Evolutionary conservation across 2,113 vertebrate species (phyloP), one percentile per base, ranked within the genome.

Genomic region (Xiphorhynchus elegans): DNA sequence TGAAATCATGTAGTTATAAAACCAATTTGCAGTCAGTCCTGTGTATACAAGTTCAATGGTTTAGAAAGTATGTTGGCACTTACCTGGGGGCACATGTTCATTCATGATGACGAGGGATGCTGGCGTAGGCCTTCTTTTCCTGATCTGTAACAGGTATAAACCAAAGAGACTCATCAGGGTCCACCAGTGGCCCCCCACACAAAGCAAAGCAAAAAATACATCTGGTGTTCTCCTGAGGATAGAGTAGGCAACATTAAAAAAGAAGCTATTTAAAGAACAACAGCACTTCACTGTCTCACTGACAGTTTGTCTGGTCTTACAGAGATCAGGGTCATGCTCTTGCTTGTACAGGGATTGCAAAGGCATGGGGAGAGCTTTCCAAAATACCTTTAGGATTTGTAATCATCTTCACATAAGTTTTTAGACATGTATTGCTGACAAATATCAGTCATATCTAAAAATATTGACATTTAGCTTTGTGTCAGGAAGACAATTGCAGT

Each of bases 51-150:
- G 55, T 52, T 58, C 62, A n/a, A 24, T 42, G 52, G 26, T 77
- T 70, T 28, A 50, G 75, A 87, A 93, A 73, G 68, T 58, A 29
- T 39, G 26, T 14, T 64, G 46, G n/a, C 62, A 78, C 95, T 97
- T 97, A 99, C 99, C 99, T 96, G 99, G 97, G 56, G 98, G 95
- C 25, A 98, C 84, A 5, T 99, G 98, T 24, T 99, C 99, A 76
- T 98, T 99, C 98, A 99, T 98, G 97, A 99, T 99, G 97, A 99
- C 98, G 28, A 99, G 98, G 0, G 99, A 99, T 42, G 99, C 99
- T 84, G 99, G 99, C 6, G 99, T 99, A 1, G 99, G 99, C 97
- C 99, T 97, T 96, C 99, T 98, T 97, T 99, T 99, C 91, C 99
- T 99, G 95, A 99, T 99, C 99, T 99, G 98, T 92, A 75, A 94